Conservation (phyloP, 2,797 vertebrate genomes). For the Pygocentrus nattereri region DNA sequence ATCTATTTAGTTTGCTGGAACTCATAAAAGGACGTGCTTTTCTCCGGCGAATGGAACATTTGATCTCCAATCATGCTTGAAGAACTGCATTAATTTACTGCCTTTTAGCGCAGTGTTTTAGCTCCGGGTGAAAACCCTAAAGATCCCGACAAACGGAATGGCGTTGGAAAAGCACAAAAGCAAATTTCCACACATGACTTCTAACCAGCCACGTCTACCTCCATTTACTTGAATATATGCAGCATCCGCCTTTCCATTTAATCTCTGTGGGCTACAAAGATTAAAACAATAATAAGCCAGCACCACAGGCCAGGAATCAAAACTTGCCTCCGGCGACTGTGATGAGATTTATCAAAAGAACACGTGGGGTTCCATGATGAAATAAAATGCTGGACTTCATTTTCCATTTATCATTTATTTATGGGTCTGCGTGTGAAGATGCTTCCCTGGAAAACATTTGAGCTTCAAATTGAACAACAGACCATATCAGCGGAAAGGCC, state of each 20-base stretch:
- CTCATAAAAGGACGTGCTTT: conserved; percentile 34
- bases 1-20: conserved; percentile 37
- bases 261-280: conserved; percentile 32
- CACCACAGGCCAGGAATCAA: conserved; percentile 40
- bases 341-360: conserved; percentile 40
- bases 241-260: conserved; percentile 24
- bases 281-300: conserved; percentile 51
- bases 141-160: conserved; percentile 16
- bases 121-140: conserved; percentile 16
- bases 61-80: conserved; percentile 46
- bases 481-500: conserved; percentile 15
- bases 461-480: conserved; percentile 35
- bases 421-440: conserved; percentile 5
- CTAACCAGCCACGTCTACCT: conserved; percentile 17
- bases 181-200: conserved; percentile 7
- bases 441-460: conserved; percentile 9
- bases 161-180: conserved; percentile 18
- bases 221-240: conserved; percentile 30
- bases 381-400: conserved; percentile 43
- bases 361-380: conserved; percentile 15
- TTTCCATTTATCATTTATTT: conserved; percentile 49
- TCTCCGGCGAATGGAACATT: conserved; percentile 43
- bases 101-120: conserved; percentile 39
- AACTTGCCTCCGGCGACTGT: conserved; percentile 21
- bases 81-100: conserved; percentile 47